phyloP scores from a whole-genome alignment of 2,113 vertebrate genomes.

The Leptodactylus fuscus region DNA sequence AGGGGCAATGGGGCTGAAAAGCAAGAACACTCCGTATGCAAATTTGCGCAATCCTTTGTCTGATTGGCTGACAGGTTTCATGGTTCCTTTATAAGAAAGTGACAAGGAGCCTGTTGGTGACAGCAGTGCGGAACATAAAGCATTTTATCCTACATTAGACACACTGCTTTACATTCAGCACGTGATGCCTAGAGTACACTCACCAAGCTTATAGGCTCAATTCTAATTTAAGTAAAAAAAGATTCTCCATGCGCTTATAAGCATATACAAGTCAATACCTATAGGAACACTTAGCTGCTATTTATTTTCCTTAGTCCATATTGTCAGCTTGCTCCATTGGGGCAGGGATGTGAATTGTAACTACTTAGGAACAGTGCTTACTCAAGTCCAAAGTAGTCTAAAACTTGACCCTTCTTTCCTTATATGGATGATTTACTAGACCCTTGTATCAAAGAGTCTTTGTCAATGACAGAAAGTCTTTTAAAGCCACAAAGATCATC shows the following conservation, averaged over 20 bases:
- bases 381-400: too few species aligned
- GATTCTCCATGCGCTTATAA: too few species aligned
- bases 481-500: too few species aligned
- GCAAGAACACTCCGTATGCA: background rate
- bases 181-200: background rate
- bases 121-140: background rate
- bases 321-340: too few species aligned
- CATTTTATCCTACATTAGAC: background rate
- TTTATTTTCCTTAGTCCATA: too few species aligned
- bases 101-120: background rate
- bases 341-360: too few species aligned
- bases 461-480: too few species aligned
- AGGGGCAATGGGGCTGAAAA: background rate
- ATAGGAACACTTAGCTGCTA: background rate
- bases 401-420: too few species aligned
- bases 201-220: background rate
- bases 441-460: too few species aligned
- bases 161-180: background rate
- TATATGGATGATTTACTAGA: too few species aligned
- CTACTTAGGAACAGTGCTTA: too few species aligned
- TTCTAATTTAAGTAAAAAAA: background rate
- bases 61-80: background rate
- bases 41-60: background rate
- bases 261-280: background rate
- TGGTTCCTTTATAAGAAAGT: background rate